Conservation (phyloP, 2,113 vertebrate species). For the Hippopotamus amphibius region DNA sequence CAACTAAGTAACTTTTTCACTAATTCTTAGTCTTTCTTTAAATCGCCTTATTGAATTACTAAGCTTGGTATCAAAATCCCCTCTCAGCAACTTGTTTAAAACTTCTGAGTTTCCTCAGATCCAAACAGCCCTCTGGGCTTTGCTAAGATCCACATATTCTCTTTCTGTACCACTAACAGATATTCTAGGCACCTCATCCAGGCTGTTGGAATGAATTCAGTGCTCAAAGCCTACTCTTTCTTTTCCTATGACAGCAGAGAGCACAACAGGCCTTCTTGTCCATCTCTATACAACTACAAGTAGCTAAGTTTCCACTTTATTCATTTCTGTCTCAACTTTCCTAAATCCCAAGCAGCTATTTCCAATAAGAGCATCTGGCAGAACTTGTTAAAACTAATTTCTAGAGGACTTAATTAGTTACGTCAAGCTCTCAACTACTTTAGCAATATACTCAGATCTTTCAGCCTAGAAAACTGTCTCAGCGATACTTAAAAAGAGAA, state of each 20-base stretch:
- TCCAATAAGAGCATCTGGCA: slow-evolving; percentile 50
- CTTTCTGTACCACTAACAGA: not conserved
- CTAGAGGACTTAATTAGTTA: slow-evolving; percentile 63
- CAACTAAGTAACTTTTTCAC: not conserved
- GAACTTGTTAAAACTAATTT: slow-evolving; percentile 52
- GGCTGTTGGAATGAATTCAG: not conserved
- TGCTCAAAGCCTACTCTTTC: not conserved
- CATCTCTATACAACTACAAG: not conserved
- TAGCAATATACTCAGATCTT: slow-evolving; percentile 24
- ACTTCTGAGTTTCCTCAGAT: not conserved
- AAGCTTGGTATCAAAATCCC: slow-evolving; percentile 38
- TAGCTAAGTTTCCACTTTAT: slow-evolving; percentile 28
- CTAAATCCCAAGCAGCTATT: slow-evolving; percentile 39
- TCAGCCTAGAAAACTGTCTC: not conserved
- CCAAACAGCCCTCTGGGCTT: not conserved
- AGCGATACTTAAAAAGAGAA: not conserved
- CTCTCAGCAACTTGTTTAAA: slow-evolving; percentile 34
- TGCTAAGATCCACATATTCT: not conserved
- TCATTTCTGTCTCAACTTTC: slow-evolving; percentile 39
- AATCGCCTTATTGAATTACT: slow-evolving; percentile 8
- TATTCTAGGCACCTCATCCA: not conserved
- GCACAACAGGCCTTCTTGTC: slow-evolving; percentile 1
- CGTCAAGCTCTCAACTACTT: not conserved
- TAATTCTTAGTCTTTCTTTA: slow-evolving; percentile 40
- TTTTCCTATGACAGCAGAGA: slow-evolving; percentile 30